phyloP scores from a whole-genome alignment of 1,140 invertebrate species.

The Rhizoglyphus robini region DNA sequence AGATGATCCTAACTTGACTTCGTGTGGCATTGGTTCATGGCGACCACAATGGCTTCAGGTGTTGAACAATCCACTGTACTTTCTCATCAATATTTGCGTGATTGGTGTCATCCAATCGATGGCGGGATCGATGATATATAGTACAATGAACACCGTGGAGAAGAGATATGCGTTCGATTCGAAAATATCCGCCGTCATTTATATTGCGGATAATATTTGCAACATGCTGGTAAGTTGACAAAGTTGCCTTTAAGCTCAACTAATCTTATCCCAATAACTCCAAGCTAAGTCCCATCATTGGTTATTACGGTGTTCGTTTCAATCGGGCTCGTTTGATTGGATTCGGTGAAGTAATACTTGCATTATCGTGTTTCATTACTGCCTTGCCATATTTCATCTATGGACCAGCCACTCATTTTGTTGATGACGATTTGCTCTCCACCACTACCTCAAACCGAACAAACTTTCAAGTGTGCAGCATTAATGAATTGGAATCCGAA shows the following conservation, averaged over 20 bases:
- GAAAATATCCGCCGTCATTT: conserved; percentile 47
- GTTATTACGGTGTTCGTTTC: conserved; percentile 49
- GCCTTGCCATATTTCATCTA: conserved; percentile 53
- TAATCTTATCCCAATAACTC: conserved; percentile 48
- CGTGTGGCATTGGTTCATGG: background rate
- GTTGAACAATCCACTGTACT: background rate
- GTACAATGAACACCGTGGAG: conserved; percentile 51
- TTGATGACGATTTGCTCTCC: conserved; percentile 45
- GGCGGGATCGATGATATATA: conserved; percentile 26
- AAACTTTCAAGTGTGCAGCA: background rate
- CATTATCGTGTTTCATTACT: conserved; percentile 48
- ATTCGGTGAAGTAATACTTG: conserved; percentile 51
- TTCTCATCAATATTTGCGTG: background rate
- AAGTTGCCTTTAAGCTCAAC: conserved; percentile 52
- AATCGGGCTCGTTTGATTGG: conserved; percentile 55
- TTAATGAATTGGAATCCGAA: background rate
- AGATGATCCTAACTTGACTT: no score
- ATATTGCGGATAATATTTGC: conserved; percentile 27
- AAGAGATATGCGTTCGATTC: conserved; percentile 64
- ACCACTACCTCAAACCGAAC: background rate
- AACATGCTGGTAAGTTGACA: conserved; percentile 28
- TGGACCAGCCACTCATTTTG: conserved; percentile 56
- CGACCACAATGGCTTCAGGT: background rate
- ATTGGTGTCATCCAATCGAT: background rate
- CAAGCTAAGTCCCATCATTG: conserved; percentile 38